Evolutionary conservation across 1,140 invertebrate species (phyloP).

Genomic region (Dufourea novaeangliae): DNA sequence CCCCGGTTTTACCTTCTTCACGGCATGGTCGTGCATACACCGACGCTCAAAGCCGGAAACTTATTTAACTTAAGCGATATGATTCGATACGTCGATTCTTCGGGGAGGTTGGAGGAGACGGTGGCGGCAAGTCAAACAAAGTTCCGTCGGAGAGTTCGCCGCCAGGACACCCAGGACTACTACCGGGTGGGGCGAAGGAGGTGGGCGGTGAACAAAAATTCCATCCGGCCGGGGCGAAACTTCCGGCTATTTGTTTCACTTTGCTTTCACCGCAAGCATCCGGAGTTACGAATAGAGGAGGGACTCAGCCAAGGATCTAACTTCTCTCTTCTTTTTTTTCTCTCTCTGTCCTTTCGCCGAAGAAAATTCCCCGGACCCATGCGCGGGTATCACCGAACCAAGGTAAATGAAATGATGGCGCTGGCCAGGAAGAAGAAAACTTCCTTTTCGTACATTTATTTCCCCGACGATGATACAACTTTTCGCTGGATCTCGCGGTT

Average conservation of each 20-base stretch:
- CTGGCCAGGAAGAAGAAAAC: neutral
- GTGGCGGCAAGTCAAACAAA: slow-evolving; percentile 67
- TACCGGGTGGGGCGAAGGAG: too few species aligned
- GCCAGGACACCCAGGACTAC: slow-evolving; percentile 49
- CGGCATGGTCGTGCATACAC: slow-evolving; percentile 26
- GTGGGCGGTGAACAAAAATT: slow-evolving; percentile 58
- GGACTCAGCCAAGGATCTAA: slow-evolving; percentile 41
- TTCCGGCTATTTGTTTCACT: slow-evolving; percentile 66
- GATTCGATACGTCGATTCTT: slow-evolving; percentile 70
- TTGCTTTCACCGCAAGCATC: slow-evolving; percentile 54
- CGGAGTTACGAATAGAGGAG: slow-evolving; percentile 45
- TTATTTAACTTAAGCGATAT: slow-evolving; percentile 72
- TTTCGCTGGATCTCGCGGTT: too few species aligned
- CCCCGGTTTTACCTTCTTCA: slow-evolving; percentile 11
- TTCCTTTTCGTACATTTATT: neutral
- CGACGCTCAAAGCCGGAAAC: slow-evolving; percentile 53
- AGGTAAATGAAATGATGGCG: slow-evolving; percentile 14
- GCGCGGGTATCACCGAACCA: slow-evolving; percentile 9
- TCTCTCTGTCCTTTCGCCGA: slow-evolving; percentile 15
- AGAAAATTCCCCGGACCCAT: neutral
- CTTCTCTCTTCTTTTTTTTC: too few species aligned
- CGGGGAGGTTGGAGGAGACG: too few species aligned
- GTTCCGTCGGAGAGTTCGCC: slow-evolving; percentile 58
- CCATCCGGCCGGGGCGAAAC: slow-evolving; percentile 39
- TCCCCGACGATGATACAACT: neutral